These are phyloP conservation scores for Platycercus adscitus DNA, from an alignment of 2,113 vertebrate genomes.

Conservation along the genomic window DNA sequence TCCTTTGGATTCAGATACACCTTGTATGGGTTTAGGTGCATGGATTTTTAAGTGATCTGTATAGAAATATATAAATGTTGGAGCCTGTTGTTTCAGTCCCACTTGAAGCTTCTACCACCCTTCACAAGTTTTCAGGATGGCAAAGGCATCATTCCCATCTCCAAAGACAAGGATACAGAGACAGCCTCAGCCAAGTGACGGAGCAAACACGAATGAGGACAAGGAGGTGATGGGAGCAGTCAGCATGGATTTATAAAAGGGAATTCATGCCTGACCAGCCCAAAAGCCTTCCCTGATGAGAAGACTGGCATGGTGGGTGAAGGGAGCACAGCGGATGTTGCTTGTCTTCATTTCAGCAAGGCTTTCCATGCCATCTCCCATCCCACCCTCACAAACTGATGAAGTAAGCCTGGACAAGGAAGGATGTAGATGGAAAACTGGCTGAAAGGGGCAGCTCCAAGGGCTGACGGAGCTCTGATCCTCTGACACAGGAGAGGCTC, in stretches of 20 bases:
- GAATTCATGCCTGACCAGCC: not conserved
- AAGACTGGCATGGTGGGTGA: not conserved
- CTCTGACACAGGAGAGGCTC: not conserved
- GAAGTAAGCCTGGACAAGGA: not conserved
- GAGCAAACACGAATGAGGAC: not conserved
- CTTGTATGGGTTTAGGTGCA: not conserved
- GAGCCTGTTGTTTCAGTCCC: not conserved
- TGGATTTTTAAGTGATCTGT: not conserved
- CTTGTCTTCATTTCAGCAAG: not conserved
- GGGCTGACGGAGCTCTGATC: not conserved
- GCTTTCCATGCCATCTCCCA: not conserved
- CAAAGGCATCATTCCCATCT: not conserved
- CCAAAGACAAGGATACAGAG: not conserved
- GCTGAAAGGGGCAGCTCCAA: not conserved
- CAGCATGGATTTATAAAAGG: not conserved
- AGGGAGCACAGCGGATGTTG: not conserved
- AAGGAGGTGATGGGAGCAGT: not conserved
- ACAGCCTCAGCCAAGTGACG: not conserved
- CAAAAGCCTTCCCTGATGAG: rapidly evolving
- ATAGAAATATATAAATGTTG: not conserved
- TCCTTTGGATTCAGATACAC: not conserved
- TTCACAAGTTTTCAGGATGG: not conserved
- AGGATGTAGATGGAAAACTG: not conserved
- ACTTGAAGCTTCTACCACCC: not conserved
- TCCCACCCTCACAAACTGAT: not conserved